Base-by-base conservation (phyloP, 2,797 vertebrate genomes). In the Enteromius treurensis region DNA sequence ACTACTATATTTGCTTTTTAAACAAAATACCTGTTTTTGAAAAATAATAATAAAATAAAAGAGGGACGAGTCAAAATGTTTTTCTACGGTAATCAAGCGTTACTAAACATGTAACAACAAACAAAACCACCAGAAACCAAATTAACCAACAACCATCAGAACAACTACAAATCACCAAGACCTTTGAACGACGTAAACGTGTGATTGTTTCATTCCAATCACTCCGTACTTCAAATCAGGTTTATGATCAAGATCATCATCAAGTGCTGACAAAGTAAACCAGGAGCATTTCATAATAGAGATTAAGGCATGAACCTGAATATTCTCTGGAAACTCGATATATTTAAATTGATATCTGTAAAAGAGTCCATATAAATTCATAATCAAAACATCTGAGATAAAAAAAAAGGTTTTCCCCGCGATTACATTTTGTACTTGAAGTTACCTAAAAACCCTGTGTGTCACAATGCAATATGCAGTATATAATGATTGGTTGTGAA, bases 291-390 rank as follows among this genome's bases (percentile, higher is more conserved):
- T 29, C 17, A 89, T 85, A 60, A 84, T 73, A 86, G 86, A 83
- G 86, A 83, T 92, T 92, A 94, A 93, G 92, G 90, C 91, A 86
- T 91, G 90, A 83, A 88, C 88, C 90, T 87, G 32, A 45, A 58
- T 58, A 21, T 26, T 14, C 23, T 68, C 82, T 47, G 53, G 34
- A 60, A 29, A 60, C 29, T 74, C 40, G 10, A 79, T 19, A 29
- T 21, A 53, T 34, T 34, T 42, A 70, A 60, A 74, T 76, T 65
- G 7, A 55, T 55, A 73, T 81, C 69, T 62, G 21, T 21, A 74
- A 64, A 74, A 81, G 5, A 74, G 80, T 74, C 69, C 40, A 4
- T 74, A 40, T 26, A 51, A 81, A 65, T 81, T 65, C 21, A 47
- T 71, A 71, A 32, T 65, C 9, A 23, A 80, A 80, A 60, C 51